Evolutionary conservation across 2,888 invertebrate species (phyloP).

Genomic region (Sphaerophoria rueppellii): DNA sequence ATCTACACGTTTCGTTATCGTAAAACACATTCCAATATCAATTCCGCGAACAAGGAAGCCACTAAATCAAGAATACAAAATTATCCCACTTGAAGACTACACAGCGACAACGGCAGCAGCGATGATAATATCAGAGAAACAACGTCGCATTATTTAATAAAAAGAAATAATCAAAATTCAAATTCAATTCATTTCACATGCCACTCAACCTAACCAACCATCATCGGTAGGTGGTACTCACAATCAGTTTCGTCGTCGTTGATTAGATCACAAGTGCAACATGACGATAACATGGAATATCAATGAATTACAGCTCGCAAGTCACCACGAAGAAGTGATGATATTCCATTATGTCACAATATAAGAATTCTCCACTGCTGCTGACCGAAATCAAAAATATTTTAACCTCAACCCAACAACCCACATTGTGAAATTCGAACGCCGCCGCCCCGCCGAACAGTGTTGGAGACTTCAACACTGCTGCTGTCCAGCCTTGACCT

Average conservation of each 20-base stretch:
- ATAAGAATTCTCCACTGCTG: background rate
- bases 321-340: background rate
- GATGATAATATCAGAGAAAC: background rate
- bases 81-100: background rate
- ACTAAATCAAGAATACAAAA: background rate
- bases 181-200: slow-evolving; percentile 44
- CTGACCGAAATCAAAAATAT: background rate
- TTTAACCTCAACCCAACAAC: slow-evolving; percentile 48
- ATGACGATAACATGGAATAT: slow-evolving; percentile 11
- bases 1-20: background rate
- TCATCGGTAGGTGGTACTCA: too few relatives aligned
- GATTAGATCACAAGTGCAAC: background rate
- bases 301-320: background rate
- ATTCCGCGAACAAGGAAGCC: slow-evolving; percentile 9
- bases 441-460: background rate
- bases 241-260: background rate
- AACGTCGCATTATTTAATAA: slow-evolving; percentile 19
- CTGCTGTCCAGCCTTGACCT: slow-evolving; percentile 57
- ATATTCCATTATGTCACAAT: background rate
- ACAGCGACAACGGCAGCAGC: background rate
- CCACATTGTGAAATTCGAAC: slow-evolving; percentile 42
- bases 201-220: background rate
- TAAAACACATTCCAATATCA: background rate
- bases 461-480: background rate
- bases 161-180: slow-evolving; percentile 18